Evolutionary conservation across 2,113 vertebrate genomes (phyloP), one percentile per base, ranked within the genome.

Genomic region (Calyptommatus sinebrachiatus): DNA sequence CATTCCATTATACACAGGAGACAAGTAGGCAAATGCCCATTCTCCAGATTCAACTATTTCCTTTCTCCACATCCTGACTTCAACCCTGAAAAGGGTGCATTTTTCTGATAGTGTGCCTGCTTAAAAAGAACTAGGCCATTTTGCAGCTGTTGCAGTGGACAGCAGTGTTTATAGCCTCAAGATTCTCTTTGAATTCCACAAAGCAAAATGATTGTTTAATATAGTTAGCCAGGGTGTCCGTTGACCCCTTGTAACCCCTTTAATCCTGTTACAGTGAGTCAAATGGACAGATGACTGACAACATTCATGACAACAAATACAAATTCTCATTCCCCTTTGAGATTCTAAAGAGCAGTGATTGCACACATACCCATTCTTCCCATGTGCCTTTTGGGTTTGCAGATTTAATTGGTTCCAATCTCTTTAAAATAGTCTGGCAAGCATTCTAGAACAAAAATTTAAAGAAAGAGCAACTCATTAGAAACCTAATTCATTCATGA

Each of bases 311-410:
- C 26, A 67, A 76, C 82, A 75, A 28, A 53, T 65, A 76, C 83
- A 75, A 28, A 53, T 65, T 12, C 22, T 69, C 16, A 48, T 63
- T 72, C 31, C 21, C 31, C 53, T 4, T 9, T 20, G 50, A 72
- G 26, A 1, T 16, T 61, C 77, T 83, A 76, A 60, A 35, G 83
- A 7, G 0, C 0, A 0, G 73, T 65, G 68, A 12, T 46, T 7
- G 69, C 76, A 87, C 79, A 74, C 35, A 81, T 90, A 99, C 98
- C 98, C 97, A 99, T 46, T 96, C 93, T 81, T 98, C 95, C 98
- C 98, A 99, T 77, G 93, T 91, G 77, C 96, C 98, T 63, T 85
- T 89, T 7, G 97, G 97, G 67, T 97, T 97, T 72, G 93, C 90
- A 66, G 76, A 86, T 90, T 94, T 97, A 91, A 96, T 97, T 0